Percentiles rank a stretch among this genome's conserved stretches.
Conservation (phyloP, 2,113 vertebrate species). For the Ammodramus savannarum region DNA sequence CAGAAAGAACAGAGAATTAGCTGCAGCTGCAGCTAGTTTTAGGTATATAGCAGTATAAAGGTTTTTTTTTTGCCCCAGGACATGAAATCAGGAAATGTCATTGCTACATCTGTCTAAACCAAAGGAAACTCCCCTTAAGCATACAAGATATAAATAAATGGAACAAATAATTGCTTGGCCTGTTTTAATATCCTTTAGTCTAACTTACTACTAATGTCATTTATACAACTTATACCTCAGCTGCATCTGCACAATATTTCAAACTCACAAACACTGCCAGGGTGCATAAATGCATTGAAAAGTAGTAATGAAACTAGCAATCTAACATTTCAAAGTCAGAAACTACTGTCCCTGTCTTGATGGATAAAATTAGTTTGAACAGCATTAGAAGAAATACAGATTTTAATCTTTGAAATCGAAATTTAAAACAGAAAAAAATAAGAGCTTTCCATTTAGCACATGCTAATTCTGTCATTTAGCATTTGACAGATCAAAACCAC, state of each 20-base stretch:
- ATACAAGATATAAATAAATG: background rate
- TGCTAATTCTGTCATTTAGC: background rate
- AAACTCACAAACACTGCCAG: background rate
- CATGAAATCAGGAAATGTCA: background rate
- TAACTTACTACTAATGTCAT: background rate
- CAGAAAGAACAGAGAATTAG: background rate
- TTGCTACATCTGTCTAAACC: background rate
- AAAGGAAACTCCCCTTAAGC: background rate
- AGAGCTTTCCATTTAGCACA: background rate
- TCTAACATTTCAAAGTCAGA: background rate
- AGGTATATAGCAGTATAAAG: background rate
- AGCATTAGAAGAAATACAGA: background rate
- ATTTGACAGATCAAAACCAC: rapidly evolving
- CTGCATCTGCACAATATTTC: background rate
- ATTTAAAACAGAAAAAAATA: background rate
- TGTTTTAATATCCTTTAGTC: background rate
- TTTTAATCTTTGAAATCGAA: background rate
- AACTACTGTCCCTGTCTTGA: background rate
- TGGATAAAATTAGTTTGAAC: background rate
- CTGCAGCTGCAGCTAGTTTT: background rate
- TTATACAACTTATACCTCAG: background rate
- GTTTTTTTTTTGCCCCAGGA: background rate
- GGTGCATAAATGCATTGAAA: background rate
- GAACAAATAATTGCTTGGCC: background rate
- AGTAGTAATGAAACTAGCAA: background rate